Evolutionary conservation across 2,113 vertebrate species (phyloP), one percentile per base, ranked within the genome.

Genomic region (Neomonachus schauinslandi): DNA sequence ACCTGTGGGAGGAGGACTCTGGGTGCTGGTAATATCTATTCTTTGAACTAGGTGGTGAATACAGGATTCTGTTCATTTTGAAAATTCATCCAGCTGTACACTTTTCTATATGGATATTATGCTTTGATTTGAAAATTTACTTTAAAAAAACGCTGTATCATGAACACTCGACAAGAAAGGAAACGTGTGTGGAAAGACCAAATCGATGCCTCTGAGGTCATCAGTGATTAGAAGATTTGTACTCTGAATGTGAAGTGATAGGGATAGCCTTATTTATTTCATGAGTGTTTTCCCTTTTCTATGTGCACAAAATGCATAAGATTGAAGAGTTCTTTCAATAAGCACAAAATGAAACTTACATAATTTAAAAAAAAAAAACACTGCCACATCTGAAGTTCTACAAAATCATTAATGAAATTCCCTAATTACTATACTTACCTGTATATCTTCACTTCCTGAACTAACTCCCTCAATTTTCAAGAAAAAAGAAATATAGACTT

Each of bases 391-490:
- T 36, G 18, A 86, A 96, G 19, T 24, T 39, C 55, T 9, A 1
- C 1, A 36, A 71, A 61, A 46, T 51, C 36, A 3, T 53, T 74
- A 67, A 55, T 57, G 36, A 86, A 91, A 57, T 15, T 51, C 61
- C 51, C 83, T 85, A 65, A 28, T 81, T 89, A 91, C 46, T 22
- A 14, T 63, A 49, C 53, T 90, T 65, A 57, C 21, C n/a, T 90
- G 14, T 2, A 79, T 21, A 8, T 14, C 15, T 88, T 90, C 49
- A 67, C 31, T 36, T 86, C 53, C 80, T 82, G 36, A 86, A 71
- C 65, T 76, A 53, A 82, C n/a, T 90, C 33, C n/a, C 10, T 91
- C 63, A 80, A 49, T 69, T 89, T 96, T 91, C 39, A 95, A 71
- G 51, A 61, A 36, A 26, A 74, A 24, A 76, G 28, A 72, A 82